phyloP scores from a whole-genome alignment of 2,888 invertebrate species.

The Nyleta sp. region DNA sequence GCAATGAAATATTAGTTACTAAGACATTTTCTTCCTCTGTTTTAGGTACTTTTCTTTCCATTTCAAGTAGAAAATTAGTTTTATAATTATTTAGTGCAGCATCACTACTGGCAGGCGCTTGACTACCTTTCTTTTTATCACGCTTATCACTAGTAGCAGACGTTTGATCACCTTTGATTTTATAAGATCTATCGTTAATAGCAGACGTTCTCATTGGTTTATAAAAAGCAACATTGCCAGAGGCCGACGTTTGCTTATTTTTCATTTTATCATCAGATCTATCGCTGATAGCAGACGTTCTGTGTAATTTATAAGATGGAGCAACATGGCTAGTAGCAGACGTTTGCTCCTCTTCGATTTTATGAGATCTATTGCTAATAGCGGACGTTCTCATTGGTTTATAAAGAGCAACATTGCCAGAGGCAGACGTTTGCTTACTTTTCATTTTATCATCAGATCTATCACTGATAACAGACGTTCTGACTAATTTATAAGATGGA shows the following conservation, averaged over 20 bases:
- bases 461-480: constrained; percentile 19
- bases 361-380: background rate
- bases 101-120: constrained; percentile 5
- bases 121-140: background rate
- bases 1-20: no score
- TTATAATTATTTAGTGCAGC: no score
- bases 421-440: background rate
- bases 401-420: no score
- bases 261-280: background rate
- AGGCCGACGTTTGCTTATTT: background rate
- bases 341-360: background rate
- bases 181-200: background rate
- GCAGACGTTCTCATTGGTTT: constrained; percentile 9
- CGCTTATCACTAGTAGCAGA: constrained; percentile 1
- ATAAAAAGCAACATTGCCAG: no score
- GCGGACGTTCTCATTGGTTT: constrained; percentile 7
- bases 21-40: no score
- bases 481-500: background rate
- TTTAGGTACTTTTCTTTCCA: no score
- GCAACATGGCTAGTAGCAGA: constrained; percentile 4
- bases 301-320: background rate
- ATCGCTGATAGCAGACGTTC: constrained; percentile 21
- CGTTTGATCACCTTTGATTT: background rate
- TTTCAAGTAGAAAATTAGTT: no score
- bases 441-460: background rate